These are phyloP conservation scores for Acanthurus lineatus DNA, from an alignment of 2,797 vertebrate species.

Conservation along the genomic window DNA sequence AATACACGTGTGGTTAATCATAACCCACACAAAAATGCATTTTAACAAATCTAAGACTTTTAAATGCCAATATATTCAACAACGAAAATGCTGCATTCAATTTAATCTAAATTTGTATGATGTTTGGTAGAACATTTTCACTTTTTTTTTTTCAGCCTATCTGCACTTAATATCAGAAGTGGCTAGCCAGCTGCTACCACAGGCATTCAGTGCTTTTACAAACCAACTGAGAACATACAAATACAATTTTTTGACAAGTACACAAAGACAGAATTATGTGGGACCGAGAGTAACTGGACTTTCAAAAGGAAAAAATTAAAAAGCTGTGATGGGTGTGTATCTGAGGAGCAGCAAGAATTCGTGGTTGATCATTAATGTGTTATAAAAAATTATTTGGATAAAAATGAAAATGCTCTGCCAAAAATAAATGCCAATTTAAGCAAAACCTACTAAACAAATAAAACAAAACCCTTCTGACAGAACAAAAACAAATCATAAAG, in stretches of 20 bases:
- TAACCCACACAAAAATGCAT: slow-evolving; percentile 31
- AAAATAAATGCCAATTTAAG: slow-evolving; percentile 55
- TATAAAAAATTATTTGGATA: slow-evolving; percentile 32
- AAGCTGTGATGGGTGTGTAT: slow-evolving; percentile 7
- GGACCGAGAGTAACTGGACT: slow-evolving; percentile 1
- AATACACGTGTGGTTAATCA: slow-evolving; percentile 43
- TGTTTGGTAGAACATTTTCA: slow-evolving; percentile 82
- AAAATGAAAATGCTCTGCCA: slow-evolving; percentile 79
- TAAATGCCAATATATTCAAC: slow-evolving; percentile 23
- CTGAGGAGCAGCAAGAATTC: slow-evolving; percentile 26
- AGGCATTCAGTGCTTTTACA: slow-evolving; percentile 9
- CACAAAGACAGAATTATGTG: slow-evolving; percentile 11
- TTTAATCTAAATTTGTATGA: slow-evolving; percentile 31
- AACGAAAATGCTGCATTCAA: slow-evolving; percentile 24
- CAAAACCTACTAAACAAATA: slow-evolving; percentile 47
- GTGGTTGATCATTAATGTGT: slow-evolving; percentile 8
- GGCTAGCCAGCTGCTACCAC: slow-evolving; percentile 6
- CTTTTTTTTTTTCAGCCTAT: slow-evolving; percentile 59
- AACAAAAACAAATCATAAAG: slow-evolving; percentile 85
- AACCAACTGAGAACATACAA: slow-evolving; percentile 15
- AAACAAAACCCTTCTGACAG: slow-evolving; percentile 61
- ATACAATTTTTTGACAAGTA: neutral
- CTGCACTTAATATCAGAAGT: slow-evolving; percentile 10
- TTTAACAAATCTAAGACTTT: slow-evolving; percentile 22
- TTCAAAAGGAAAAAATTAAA: neutral